Evolutionary conservation across 1,140 invertebrate species (phyloP), one percentile per base, ranked within the genome.

Genomic region (Penaeus japonicus): DNA sequence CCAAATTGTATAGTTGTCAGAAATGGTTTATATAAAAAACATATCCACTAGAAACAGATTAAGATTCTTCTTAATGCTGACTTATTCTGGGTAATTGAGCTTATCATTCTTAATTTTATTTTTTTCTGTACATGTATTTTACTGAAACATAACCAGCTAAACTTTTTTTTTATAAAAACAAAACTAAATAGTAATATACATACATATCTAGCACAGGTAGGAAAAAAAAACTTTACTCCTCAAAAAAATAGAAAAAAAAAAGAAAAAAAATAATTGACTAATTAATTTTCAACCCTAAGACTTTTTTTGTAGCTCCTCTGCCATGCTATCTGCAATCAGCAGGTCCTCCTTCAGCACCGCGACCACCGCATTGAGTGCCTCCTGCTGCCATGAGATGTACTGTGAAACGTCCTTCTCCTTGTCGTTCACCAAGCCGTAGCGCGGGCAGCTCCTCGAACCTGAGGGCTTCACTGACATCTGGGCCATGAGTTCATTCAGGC

Each of bases 391-490:
- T 7, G 87, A 59, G 70, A 88, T 39, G 27, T 88, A 88, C 22
- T 84, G 87, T 17, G 87, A 77, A 32, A 88, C 70, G 4, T 83
- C 87, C 24, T 59, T 53, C 27, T 88, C 87, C 73, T 83, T 88
- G 53, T 88, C 80, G 17, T 81, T 47, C 20, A 88, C 81, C 54
- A 88, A 73, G 0, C 87, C 87, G 30, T 88, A 88, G 30, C 87
- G 79, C 20, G 62, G 87, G 20, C 70, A 73, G 0, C 87, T 70
- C 18, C 65, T 59, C 24, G 70, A 88, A 20, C 55, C 83, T 2
- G 65, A 80, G 10, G 87, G 87, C 55, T 84, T 83, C 20, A 88
- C 87, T 5, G 80, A 88, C 87, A 88, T 88, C 87, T 88, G 87
- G 0, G 87, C 87, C 87, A 88, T 88, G 15, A 88, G 81, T 39